phyloP scores from a whole-genome alignment of 2,888 invertebrate species.

The Apamea monoglypha region DNA sequence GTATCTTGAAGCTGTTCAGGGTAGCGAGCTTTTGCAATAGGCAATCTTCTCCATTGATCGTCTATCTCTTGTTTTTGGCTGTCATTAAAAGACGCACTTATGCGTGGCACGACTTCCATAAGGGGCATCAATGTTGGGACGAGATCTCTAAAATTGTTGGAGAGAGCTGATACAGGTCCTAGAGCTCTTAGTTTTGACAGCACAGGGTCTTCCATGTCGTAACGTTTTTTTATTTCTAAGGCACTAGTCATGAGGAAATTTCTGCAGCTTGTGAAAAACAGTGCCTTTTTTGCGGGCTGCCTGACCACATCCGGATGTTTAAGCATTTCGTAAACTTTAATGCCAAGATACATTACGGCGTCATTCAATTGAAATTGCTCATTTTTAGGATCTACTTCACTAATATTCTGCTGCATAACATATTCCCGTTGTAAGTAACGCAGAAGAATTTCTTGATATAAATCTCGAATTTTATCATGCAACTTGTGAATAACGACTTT shows the following conservation, averaged over 20 bases:
- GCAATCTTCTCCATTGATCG: conserved; percentile 38
- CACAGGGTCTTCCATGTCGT: conserved; percentile 52
- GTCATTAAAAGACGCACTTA: conserved; percentile 7
- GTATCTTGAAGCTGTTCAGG: conserved; percentile 42
- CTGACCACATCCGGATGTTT: conserved; percentile 52
- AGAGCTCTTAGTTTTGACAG: conserved; percentile 47
- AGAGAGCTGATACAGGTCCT: conserved; percentile 49
- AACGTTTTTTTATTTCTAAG: conserved; percentile 50
- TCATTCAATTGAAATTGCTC: conserved; percentile 23
- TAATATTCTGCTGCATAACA: background rate
- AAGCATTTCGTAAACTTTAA: conserved; percentile 47
- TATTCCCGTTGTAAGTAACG: conserved; percentile 18
- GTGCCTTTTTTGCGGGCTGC: conserved; percentile 45
- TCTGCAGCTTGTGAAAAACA: conserved; percentile 54
- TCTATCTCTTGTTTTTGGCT: conserved; percentile 14
- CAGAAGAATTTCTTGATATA: conserved; percentile 19
- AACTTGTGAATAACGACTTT: conserved; percentile 40
- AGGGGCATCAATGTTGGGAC: conserved; percentile 31
- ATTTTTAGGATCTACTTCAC: conserved; percentile 23
- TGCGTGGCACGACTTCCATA: conserved; percentile 25
- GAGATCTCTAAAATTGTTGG: conserved; percentile 37
- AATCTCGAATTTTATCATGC: conserved; percentile 37
- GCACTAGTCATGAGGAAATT: conserved; percentile 50
- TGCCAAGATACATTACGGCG: conserved; percentile 42
- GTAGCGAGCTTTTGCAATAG: conserved; percentile 47